Base-by-base conservation (phyloP, 2,888 invertebrate species). In the Margaritifera margaritifera region DNA sequence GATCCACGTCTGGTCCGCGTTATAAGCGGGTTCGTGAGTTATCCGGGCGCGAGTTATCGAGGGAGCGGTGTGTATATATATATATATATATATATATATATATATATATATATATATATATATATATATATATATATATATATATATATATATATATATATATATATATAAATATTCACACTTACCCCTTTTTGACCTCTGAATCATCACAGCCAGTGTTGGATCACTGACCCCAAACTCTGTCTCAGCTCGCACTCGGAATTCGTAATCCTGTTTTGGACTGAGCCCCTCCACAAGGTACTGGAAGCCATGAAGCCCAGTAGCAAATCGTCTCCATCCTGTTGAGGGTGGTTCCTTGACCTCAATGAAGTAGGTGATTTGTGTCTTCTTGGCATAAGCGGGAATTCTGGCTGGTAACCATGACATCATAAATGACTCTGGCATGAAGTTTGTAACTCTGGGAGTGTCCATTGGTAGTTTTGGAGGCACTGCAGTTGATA, bases 151-250 rank as follows among this genome's bases (percentile, higher is more conserved):
- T n/a, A n/a, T n/a, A n/a, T n/a, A n/a, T n/a, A n/a, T n/a, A n/a
- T n/a, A n/a, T n/a, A n/a, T n/a, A n/a, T n/a, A n/a, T n/a, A n/a
- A n/a, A n/a, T n/a, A n/a, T 31, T 31, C 8, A n/a, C 56, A 55
- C 71, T 66, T 62, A 83, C 84, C 75, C 75, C 75, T 80, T 15
- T 42, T 42, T 25, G 78, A 69, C 68, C 85, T 81, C 61, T 80
- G 82, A n/a, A 87, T 75, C 2, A 81, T 80, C 2, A 95, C 95
- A 87, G 94, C 95, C 3, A 98, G 96, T 67, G 97, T 97, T 0
- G 99, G 98, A 87, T 99, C 98, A 90, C 97, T 97, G 77, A 97
- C 94, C 60, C 99, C 99, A 89, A 95, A 96, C 90, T 96, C 95
- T 91, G 98, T 99, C 89, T 98, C 97, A 4, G 99, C 98, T 53